Base-by-base conservation (phyloP, 2,888 invertebrate species). In the Alcis repandata region DNA sequence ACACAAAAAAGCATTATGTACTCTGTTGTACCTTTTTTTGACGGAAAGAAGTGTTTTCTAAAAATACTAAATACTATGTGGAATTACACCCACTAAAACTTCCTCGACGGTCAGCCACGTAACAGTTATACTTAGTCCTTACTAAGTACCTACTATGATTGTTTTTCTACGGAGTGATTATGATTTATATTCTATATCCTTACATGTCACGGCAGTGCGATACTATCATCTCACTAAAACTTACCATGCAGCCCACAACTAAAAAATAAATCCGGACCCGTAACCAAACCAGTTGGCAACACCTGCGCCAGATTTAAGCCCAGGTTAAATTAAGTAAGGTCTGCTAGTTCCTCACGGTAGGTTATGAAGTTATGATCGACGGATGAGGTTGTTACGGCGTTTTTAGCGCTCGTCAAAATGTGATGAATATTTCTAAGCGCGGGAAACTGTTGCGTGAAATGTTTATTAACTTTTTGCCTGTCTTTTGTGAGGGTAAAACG, bases 311-410 rank as follows among this genome's bases (percentile, higher is more conserved):
- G 68, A 67, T 72, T 73, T 73, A 75, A 74, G 68, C 67, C 64
- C 65, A 56, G 69, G 62, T 73, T 76, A 71, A 79, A 78, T 78
- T 72, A 79, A 79, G 73, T 68, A 59, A 59, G 61, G 63, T 54
- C 71, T 69, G 71, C 69, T 61, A 62, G 61, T 59, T 65, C 49
- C 40, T 57, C 38, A 33, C 52, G 19, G 59, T 40, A 43, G 46
- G 46, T 63, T 63, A 63, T 38, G 57, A 62, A 56, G 72, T 77
- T 78, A 79, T 74, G 76, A 77, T 79, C 61, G 72, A 59, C 70
- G 40, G 67, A 67, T 60, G 63, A 48, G 22, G 40, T 40, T 53
- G 59, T 67, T 62, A 68, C 54, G 63, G 20, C 48, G 20, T 59
- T 62, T 66, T 70, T 68, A 67, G 32, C 32, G 41, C 56, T 46